Conservation (phyloP, 2,113 vertebrate species). For the Odontesthes bonariensis region DNA sequence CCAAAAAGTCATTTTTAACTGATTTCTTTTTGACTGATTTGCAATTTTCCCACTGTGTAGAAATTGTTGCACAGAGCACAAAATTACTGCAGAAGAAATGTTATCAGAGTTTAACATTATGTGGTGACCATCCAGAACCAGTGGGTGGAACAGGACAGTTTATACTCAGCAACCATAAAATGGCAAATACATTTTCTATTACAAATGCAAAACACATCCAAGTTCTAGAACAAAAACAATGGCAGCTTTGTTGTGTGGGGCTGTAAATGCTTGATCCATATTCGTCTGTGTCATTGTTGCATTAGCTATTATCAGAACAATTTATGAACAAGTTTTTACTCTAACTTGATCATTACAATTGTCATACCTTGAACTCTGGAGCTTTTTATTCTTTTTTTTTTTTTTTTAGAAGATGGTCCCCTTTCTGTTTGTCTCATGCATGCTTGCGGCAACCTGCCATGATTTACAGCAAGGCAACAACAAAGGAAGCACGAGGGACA, state of each 20-base stretch:
- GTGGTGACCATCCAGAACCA: not conserved
- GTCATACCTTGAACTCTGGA: not conserved
- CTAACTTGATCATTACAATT: not conserved
- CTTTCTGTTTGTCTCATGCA: not conserved
- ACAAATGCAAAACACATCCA: not conserved
- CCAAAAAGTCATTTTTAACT: not conserved
- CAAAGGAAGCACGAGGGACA: not conserved
- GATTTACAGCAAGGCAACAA: slow-evolving; percentile 6
- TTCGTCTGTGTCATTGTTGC: too few species aligned
- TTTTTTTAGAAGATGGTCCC: too few species aligned
- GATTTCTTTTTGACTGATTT: slow-evolving; percentile 4
- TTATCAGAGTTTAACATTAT: not conserved
- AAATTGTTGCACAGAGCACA: not conserved
- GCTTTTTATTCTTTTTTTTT: too few species aligned
- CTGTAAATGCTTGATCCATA: too few species aligned
- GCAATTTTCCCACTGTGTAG: not conserved
- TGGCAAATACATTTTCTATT: not conserved
- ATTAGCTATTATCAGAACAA: too few species aligned
- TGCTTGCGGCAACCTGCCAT: not conserved
- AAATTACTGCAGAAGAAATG: not conserved
- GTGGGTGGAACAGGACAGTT: not conserved
- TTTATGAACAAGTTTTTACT: not conserved
- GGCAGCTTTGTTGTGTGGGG: too few species aligned
- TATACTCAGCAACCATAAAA: not conserved
- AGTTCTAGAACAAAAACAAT: not conserved